Base-by-base conservation (phyloP, 2,113 vertebrate genomes). In the Cyprinodon variegatus region DNA sequence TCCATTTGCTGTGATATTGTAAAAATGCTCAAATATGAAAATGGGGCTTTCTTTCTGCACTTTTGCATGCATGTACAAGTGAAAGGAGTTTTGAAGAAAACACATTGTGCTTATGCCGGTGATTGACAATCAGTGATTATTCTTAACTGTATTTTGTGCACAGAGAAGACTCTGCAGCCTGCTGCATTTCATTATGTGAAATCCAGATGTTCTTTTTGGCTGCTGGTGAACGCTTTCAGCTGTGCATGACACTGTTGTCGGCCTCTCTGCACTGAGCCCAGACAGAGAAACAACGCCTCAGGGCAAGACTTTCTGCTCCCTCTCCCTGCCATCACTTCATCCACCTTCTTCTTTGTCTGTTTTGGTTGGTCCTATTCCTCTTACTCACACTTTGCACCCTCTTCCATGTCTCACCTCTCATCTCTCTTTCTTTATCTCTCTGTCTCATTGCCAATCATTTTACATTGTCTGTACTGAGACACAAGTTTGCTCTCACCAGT, bases 181-280 rank as follows among this genome's bases (percentile, higher is more conserved):
- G 66, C 87, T 88, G 86, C 83, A 79, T 88, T 89, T 89, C 88
- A 87, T 89, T 82, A 92, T 88, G 89, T 84, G 77, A 81, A 90
- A 89, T 83, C 92, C 92, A 93, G 91, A 92, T 93, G 92, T 91
- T 87, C 72, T 68, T 84, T 61, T 86, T 89, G 90, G 90, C 90
- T 82, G 83, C 87, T 64, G 67, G 84, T 77, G 81, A 87, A 78
- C 81, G 89, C 91, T 84, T 91, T 91, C 88, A 91, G 92, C 88
- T 91, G 84, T 83, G 86, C 83, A 82, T 89, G 89, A 92, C 92
- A 93, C 78, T 85, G 89, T 78, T 90, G 81, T 89, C 89, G 91
- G 89, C 83, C 86, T 87, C 77, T 6, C 63, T 63, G 68, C 76
- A 46, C 77, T 13, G 39, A 80, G 83, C 48, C 64, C 78, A 90